These are phyloP conservation scores for Tolypeutes matacus DNA, from an alignment of 2,797 vertebrate species.

Conservation along the genomic window DNA sequence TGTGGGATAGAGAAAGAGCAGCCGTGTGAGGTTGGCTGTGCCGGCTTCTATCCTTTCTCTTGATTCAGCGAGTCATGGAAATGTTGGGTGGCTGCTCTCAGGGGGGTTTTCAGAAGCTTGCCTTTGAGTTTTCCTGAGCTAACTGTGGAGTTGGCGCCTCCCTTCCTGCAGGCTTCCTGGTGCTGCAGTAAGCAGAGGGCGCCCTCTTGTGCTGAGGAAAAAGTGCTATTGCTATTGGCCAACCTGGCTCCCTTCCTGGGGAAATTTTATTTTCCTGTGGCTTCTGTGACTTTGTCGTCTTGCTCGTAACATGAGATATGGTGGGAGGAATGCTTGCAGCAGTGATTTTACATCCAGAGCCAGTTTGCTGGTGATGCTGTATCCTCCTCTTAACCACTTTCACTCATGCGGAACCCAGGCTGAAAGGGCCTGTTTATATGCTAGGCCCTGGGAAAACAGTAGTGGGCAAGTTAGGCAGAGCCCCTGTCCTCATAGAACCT, in stretches of 20 bases:
- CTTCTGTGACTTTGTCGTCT: constrained; percentile 58
- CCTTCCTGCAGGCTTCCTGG: constrained; percentile 54
- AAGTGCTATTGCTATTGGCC: constrained; percentile 33
- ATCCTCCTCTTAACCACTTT: not conserved
- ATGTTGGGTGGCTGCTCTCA: not conserved
- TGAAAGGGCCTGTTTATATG: constrained; percentile 20
- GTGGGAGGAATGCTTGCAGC: not conserved
- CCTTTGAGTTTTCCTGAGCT: constrained; percentile 70
- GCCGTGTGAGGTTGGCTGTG: not conserved
- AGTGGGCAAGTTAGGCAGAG: constrained; percentile 7
- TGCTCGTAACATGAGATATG: not conserved
- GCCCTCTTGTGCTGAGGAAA: constrained; percentile 76
- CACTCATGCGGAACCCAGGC: not conserved
- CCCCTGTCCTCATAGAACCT: not conserved
- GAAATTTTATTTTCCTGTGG: constrained; percentile 43
- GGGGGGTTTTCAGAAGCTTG: constrained; percentile 49
- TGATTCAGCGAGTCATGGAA: constrained; percentile 35
- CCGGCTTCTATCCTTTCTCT: not conserved
- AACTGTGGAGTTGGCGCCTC: constrained; percentile 47
- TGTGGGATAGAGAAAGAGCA: not conserved
- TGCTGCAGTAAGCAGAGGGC: constrained; percentile 59
- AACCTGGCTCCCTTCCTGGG: not conserved
- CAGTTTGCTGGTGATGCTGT: not conserved
- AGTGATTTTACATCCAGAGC: constrained; percentile 31
- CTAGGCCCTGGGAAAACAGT: not conserved